Evolutionary conservation across 1,140 invertebrate genomes (phyloP).

Genomic region (Bombus pyrosoma): DNA sequence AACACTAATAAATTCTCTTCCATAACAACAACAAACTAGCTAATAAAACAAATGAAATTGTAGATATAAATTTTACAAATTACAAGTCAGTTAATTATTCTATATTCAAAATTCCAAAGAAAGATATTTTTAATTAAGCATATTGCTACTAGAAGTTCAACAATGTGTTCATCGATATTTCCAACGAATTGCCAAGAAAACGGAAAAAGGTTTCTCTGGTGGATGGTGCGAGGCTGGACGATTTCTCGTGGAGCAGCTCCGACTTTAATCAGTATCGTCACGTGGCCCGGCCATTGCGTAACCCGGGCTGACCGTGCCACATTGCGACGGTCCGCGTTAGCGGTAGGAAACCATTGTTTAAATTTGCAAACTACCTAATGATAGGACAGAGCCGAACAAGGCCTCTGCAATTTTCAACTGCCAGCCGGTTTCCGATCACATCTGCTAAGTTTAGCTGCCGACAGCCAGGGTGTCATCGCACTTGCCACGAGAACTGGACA

Average conservation of each 20-base stretch:
- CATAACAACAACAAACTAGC: too few relatives aligned
- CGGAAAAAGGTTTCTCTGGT: neutral
- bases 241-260: constrained; percentile 36
- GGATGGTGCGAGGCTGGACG: constrained; percentile 5
- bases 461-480: constrained; percentile 42
- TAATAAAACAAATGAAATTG: too few relatives aligned
- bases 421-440: constrained; percentile 71
- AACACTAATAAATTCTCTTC: too few relatives aligned
- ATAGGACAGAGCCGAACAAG: constrained; percentile 76
- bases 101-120: neutral
- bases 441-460: constrained; percentile 38
- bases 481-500: constrained; percentile 5
- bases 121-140: neutral
- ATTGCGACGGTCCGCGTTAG: constrained; percentile 62
- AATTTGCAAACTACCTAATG: constrained; percentile 81
- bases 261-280: constrained; percentile 62
- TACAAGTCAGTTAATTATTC: too few relatives aligned
- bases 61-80: too few relatives aligned
- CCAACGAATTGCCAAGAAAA: neutral
- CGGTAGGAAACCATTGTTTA: constrained; percentile 79
- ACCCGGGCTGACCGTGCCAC: constrained; percentile 59
- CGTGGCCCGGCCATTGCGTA: constrained; percentile 57
- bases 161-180: too few relatives aligned
- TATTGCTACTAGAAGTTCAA: neutral
- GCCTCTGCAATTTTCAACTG: constrained; percentile 75